Evolutionary conservation across 1,140 invertebrate species (phyloP).

Genomic region (Lepidostoma basale): DNA sequence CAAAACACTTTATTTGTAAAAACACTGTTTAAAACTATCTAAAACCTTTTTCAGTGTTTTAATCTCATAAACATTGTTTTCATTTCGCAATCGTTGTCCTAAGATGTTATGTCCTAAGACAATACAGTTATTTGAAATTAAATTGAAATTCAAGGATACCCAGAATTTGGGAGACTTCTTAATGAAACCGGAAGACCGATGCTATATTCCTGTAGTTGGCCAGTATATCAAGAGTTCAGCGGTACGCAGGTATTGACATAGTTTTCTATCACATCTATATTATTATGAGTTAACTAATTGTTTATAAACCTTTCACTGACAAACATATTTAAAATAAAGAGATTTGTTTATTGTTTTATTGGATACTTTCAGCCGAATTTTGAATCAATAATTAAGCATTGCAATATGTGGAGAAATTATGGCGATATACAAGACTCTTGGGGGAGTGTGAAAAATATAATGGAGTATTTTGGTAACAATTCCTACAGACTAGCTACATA

Average conservation of each 20-base stretch:
- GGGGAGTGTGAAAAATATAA: conserved; percentile 71
- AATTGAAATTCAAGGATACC: conserved; percentile 73
- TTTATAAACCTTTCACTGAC: background rate
- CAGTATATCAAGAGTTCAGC: conserved; percentile 70
- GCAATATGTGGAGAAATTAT: conserved; percentile 87
- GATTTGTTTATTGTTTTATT: background rate
- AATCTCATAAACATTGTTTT: no score
- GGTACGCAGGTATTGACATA: conserved; percentile 34
- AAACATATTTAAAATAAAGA: background rate
- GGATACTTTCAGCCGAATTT: conserved; percentile 66
- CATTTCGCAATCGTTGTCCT: no score
- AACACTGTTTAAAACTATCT: no score
- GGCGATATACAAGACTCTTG: conserved; percentile 81
- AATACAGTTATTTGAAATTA: no score
- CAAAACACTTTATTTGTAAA: no score
- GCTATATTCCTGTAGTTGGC: conserved; percentile 90
- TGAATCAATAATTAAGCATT: conserved; percentile 50
- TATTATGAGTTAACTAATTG: background rate
- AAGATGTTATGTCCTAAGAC: no score
- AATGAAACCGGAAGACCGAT: conserved; percentile 83
- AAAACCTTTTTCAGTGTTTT: no score
- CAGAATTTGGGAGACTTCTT: conserved; percentile 72
- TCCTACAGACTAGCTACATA: conserved; percentile 70
- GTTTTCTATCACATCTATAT: no score
- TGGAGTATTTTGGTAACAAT: conserved; percentile 76